These are phyloP conservation scores for Tuberolachnus salignus DNA, from an alignment of 2,888 invertebrate genomes.

Conservation along the genomic window DNA sequence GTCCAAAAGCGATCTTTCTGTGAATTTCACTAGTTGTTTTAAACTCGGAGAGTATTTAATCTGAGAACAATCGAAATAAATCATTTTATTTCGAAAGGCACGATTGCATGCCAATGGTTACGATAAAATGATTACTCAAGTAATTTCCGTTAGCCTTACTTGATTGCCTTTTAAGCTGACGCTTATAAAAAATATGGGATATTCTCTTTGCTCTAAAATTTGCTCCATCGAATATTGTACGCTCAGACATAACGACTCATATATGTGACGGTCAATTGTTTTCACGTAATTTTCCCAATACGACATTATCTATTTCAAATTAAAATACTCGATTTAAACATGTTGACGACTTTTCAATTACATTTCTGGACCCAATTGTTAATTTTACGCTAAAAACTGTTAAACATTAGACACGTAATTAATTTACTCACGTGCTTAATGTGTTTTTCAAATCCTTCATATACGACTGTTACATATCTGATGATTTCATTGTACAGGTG, in stretches of 20 bases:
- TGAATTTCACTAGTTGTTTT: background rate
- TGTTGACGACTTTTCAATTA: background rate
- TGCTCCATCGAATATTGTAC: conserved; percentile 27
- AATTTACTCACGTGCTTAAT: conserved; percentile 22
- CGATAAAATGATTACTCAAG: too few species aligned
- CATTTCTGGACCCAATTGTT: background rate
- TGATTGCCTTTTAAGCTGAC: background rate
- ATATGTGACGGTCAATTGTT: background rate
- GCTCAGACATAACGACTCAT: background rate
- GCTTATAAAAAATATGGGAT: background rate
- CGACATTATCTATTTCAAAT: background rate
- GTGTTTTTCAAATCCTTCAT: conserved; percentile 20
- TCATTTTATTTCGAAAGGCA: too few species aligned
- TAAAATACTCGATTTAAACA: background rate
- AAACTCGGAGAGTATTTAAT: background rate
- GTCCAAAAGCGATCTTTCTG: background rate
- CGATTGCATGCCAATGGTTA: too few species aligned
- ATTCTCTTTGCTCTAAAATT: background rate
- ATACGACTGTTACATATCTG: conserved; percentile 11
- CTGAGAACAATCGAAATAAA: background rate
- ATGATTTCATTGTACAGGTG: conserved; percentile 24
- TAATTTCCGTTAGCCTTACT: conserved; percentile 1
- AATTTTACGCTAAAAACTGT: background rate
- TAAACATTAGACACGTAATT: too few species aligned
- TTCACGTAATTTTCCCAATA: conserved; percentile 24